Conservation (phyloP, 2,113 vertebrate genomes). For the Plotosus lineatus region DNA sequence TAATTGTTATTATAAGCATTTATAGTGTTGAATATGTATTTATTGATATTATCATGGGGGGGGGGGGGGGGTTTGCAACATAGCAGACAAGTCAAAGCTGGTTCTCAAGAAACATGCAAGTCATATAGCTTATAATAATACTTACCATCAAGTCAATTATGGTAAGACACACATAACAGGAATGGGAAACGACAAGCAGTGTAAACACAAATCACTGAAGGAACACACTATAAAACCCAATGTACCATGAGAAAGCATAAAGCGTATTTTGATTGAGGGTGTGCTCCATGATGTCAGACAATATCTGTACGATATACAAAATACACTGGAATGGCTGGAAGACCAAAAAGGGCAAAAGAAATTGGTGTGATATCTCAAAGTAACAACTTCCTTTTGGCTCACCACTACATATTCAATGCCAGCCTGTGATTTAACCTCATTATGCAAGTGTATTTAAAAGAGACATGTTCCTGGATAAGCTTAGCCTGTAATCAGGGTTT, state of each 20-base stretch:
- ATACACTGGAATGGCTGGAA: neutral
- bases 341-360: constrained; percentile 25
- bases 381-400: constrained; percentile 61
- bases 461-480: constrained; percentile 48
- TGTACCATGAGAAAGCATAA: constrained; percentile 17
- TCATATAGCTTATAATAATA: constrained; percentile 51
- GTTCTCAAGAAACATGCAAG: constrained; percentile 38
- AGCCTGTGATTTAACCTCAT: constrained; percentile 54
- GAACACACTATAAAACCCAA: constrained; percentile 29
- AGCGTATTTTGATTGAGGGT: constrained; percentile 10
- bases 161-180: constrained; percentile 45
- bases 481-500: constrained; percentile 49
- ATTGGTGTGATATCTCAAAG: constrained; percentile 57
- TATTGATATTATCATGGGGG: no score
- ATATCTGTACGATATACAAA: constrained; percentile 44
- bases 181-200: constrained; percentile 50
- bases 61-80: no score
- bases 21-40: no score
- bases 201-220: constrained; percentile 51
- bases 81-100: constrained; percentile 42
- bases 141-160: constrained; percentile 45
- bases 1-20: no score
- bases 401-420: constrained; percentile 54
- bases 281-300: constrained; percentile 23
- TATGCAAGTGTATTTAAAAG: constrained; percentile 52